phyloP scores from a whole-genome alignment of 1,140 invertebrate genomes.

The Hypothenemus hampei region DNA sequence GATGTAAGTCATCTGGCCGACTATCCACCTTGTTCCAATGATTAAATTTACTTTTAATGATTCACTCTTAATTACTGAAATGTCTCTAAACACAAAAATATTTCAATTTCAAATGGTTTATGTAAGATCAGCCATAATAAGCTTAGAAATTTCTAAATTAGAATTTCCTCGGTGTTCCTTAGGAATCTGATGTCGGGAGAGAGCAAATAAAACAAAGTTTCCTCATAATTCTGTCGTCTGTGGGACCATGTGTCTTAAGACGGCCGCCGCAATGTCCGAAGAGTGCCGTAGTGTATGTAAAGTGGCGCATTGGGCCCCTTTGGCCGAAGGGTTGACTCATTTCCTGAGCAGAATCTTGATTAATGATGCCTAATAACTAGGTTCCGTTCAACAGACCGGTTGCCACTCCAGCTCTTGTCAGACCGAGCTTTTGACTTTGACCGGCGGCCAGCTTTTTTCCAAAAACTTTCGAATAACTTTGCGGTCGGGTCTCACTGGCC shows the following conservation, averaged over 20 bases:
- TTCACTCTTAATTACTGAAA: slow-evolving; percentile 3
- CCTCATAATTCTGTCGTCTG: slow-evolving; percentile 12
- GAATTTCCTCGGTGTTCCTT: no score
- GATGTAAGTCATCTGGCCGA: slow-evolving; percentile 32
- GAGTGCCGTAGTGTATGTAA: slow-evolving; percentile 37
- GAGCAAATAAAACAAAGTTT: slow-evolving; percentile 8
- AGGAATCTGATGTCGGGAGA: no score
- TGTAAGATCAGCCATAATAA: no score
- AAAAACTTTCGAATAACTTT: slow-evolving; percentile 21
- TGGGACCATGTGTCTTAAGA: slow-evolving; percentile 10
- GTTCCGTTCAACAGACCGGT: slow-evolving; percentile 28
- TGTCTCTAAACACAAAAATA: slow-evolving; percentile 3
- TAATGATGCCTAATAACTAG: slow-evolving; percentile 47
- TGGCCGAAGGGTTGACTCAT: slow-evolving; percentile 46
- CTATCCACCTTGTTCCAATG: slow-evolving; percentile 16
- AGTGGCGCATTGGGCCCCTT: slow-evolving; percentile 39
- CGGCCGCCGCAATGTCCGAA: slow-evolving; percentile 35
- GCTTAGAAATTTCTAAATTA: no score
- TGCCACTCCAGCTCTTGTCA: slow-evolving; percentile 21
- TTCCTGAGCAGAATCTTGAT: slow-evolving; percentile 45
- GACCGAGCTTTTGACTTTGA: slow-evolving; percentile 20
- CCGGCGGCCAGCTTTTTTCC: slow-evolving; percentile 15
- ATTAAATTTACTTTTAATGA: slow-evolving; percentile 16
- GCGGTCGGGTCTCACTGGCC: slow-evolving; percentile 8
- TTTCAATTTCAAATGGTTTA: no score